Evolutionary conservation across 2,888 invertebrate species (phyloP).

Genomic region (Lathronympha strigana): DNA sequence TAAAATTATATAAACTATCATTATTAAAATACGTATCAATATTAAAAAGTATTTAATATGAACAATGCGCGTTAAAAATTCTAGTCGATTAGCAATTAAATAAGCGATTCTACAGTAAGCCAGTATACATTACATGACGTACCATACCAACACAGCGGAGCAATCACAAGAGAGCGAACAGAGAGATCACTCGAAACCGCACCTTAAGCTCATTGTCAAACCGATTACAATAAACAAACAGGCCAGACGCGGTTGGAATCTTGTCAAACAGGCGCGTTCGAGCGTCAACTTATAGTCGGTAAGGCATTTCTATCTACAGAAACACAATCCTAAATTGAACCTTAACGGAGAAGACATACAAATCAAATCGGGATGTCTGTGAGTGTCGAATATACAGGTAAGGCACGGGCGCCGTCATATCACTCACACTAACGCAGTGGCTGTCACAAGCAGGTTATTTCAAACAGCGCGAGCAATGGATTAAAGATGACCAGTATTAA

Average conservation of each 20-base stretch:
- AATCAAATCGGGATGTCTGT: slow-evolving; percentile 8
- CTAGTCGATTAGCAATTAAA: slow-evolving; percentile 80
- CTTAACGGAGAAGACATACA: slow-evolving; percentile 49
- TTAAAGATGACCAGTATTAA: neutral
- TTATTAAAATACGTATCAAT: slow-evolving; percentile 11
- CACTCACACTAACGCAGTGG: slow-evolving; percentile 69
- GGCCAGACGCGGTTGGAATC: slow-evolving; percentile 84
- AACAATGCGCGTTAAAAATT: slow-evolving; percentile 61
- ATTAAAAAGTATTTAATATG: slow-evolving; percentile 34
- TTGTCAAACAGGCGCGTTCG: slow-evolving; percentile 84
- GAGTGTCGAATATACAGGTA: slow-evolving; percentile 66
- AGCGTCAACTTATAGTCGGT: slow-evolving; percentile 84
- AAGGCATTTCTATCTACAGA: slow-evolving; percentile 75
- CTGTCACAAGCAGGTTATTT: slow-evolving; percentile 29
- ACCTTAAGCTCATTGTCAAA: slow-evolving; percentile 85
- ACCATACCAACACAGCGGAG: slow-evolving; percentile 75
- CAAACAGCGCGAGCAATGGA: neutral
- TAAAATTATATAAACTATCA: neutral
- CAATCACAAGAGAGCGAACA: slow-evolving; percentile 73
- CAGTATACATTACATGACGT: slow-evolving; percentile 76
- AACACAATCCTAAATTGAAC: slow-evolving; percentile 51
- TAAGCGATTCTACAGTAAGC: slow-evolving; percentile 82
- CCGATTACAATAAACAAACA: slow-evolving; percentile 85
- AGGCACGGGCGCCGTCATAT: slow-evolving; percentile 78
- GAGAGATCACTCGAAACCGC: slow-evolving; percentile 83